phyloP scores from a whole-genome alignment of 2,797 vertebrate species.

The Buceros bicornis region DNA sequence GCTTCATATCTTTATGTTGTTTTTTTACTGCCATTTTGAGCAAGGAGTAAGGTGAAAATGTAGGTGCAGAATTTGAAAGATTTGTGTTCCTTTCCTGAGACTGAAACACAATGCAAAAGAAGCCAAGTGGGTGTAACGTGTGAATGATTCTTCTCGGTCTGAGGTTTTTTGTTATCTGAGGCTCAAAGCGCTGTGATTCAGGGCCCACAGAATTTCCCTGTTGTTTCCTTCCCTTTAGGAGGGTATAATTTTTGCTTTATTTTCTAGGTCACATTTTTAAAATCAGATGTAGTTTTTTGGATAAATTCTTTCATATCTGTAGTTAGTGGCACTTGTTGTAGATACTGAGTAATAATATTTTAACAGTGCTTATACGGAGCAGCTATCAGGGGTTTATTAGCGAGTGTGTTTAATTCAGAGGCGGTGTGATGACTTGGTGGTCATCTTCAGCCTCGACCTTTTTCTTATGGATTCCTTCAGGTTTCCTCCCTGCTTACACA shows the following conservation, averaged over 20 bases:
- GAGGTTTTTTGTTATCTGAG: not conserved
- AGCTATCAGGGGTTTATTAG: not conserved
- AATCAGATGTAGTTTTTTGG: not conserved
- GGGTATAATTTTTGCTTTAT: not conserved
- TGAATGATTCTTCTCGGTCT: not conserved
- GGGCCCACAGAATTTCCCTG: not conserved
- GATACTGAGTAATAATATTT: not conserved
- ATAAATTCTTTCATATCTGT: not conserved
- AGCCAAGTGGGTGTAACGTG: not conserved
- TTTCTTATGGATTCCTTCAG: not conserved
- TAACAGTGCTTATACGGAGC: not conserved
- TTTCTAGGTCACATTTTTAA: constrained; percentile 8
- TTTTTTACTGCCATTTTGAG: not conserved
- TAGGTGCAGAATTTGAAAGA: not conserved
- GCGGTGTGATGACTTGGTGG: not conserved
- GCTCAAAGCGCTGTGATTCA: not conserved
- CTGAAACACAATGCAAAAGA: not conserved
- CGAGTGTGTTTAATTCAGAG: not conserved
- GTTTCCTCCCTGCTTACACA: not conserved
- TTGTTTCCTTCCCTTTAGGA: not conserved
- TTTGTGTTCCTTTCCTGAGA: not conserved
- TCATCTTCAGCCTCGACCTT: not conserved
- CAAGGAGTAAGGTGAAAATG: not conserved
- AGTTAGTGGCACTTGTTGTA: not conserved
- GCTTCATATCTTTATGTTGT: fast-evolving